These are phyloP conservation scores for Philonicus albiceps DNA, from an alignment of 2,888 invertebrate genomes.

Conservation along the genomic window DNA sequence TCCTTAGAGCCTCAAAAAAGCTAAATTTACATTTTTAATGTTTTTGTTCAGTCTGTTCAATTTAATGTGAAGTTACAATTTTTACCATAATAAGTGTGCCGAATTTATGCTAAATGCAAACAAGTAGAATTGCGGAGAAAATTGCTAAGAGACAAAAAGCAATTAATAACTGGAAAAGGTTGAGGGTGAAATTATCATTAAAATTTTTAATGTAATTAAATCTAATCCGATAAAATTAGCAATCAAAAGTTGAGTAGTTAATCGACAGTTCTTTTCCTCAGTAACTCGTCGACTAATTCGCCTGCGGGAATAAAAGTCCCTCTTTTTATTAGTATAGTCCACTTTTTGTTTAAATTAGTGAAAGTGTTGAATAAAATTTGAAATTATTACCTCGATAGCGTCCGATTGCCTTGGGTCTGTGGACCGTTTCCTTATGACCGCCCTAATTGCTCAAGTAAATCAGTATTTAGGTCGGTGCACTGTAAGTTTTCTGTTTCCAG, in stretches of 20 bases:
- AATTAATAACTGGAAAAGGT: background rate
- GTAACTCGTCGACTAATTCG: background rate
- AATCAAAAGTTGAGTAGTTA: background rate
- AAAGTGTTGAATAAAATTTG: background rate
- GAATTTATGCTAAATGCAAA: background rate
- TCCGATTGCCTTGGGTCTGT: background rate
- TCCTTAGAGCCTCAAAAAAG: too few species aligned
- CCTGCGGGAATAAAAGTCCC: background rate
- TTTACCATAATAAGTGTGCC: too few species aligned
- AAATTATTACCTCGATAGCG: background rate
- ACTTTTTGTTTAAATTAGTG: background rate
- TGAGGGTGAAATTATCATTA: background rate
- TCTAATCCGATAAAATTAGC: background rate
- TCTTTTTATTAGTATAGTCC: background rate
- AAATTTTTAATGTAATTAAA: background rate
- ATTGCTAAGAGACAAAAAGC: background rate
- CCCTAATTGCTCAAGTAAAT: background rate
- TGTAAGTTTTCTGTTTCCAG: background rate
- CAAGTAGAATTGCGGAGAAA: background rate
- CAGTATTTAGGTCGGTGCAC: background rate
- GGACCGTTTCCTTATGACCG: background rate
- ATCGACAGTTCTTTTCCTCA: background rate
- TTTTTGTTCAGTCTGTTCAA: too few species aligned
- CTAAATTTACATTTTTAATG: too few species aligned
- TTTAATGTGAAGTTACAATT: too few species aligned